These are phyloP conservation scores for Apotomis betuletana DNA, from an alignment of 2,888 invertebrate genomes.

Conservation along the genomic window DNA sequence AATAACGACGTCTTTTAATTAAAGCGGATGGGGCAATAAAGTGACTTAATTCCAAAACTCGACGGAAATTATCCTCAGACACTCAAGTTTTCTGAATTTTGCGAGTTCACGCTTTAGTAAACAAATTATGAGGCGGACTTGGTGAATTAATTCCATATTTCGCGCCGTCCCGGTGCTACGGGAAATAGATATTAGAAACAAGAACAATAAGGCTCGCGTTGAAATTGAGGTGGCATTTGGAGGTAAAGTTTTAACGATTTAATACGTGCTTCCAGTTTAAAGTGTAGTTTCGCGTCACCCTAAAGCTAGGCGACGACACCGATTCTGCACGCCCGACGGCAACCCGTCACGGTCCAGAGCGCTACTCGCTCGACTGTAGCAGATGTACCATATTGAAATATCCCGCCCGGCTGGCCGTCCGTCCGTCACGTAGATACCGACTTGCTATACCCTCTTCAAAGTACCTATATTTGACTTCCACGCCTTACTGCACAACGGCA, in stretches of 20 bases:
- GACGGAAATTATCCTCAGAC: conserved; percentile 61
- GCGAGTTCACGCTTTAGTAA: conserved; percentile 48
- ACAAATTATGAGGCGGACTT: conserved; percentile 49
- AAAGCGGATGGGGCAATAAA: conserved; percentile 80
- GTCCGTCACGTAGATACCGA: conserved; percentile 62
- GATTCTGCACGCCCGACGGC: conserved; percentile 63
- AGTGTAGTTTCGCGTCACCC: conserved; percentile 21
- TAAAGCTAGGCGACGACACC: conserved; percentile 54
- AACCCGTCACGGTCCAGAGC: conserved; percentile 63
- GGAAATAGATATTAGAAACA: background rate
- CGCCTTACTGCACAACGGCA: conserved; percentile 64
- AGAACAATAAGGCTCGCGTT: background rate
- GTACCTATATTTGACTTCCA: conserved; percentile 70
- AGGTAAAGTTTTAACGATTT: conserved; percentile 6
- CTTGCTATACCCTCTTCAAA: conserved; percentile 69
- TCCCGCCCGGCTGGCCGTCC: conserved; percentile 65
- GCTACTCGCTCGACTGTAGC: conserved; percentile 59
- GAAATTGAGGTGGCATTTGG: background rate
- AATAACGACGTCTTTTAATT: conserved; percentile 82
- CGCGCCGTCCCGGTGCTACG: conserved; percentile 1
- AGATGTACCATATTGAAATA: conserved; percentile 78
- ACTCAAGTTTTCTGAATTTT: conserved; percentile 55
- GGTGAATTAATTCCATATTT: conserved; percentile 40
- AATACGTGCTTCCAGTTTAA: conserved; percentile 9
- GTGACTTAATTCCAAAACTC: conserved; percentile 74